Evolutionary conservation across 2,113 vertebrate species (phyloP), one percentile per base, ranked within the genome.

Genomic region (Ranitomeya imitator): DNA sequence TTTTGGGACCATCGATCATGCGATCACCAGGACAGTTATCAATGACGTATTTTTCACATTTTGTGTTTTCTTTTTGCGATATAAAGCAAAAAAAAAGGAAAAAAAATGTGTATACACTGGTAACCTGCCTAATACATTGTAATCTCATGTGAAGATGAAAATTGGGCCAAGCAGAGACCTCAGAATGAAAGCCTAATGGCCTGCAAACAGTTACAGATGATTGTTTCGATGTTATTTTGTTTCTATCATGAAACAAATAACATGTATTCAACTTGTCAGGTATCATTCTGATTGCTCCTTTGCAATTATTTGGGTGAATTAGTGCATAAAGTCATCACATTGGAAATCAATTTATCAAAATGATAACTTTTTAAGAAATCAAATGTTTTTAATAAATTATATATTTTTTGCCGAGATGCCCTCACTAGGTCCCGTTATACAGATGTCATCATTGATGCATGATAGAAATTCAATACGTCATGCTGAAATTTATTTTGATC

Each of bases 281-380:
- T 45, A 18, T 31, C 6, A 37, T 71, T 45, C 31, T 71, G 1
- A 31, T 74, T 16, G 37, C 45, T 74, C 14, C 71, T 74, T 7
- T 6, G 71, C 31, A 45, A 45, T 80, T 26, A 37, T 37, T 81
- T 81, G 12, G 14, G 61, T 83, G 45, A 18, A 37, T 59, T 16
- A 51, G 82, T 54, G 23, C 57, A 82, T 12, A 55, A 14, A 74
- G 16, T 26, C 9, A 19, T 88, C 74, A 61, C 65, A 67, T 54
- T 78, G 45, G 71, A 83, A 67, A 77, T 88, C 71, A 77, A 23
- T 31, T 65, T 16, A 57, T 76, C 74, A 78, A 37, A 31, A 83
- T 83, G 79, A 83, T 73, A 76, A 21, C 63, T 88, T 52, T 83
- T 83, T 23, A 76, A 80, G 19, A 59, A 87, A 73, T 81, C 65